A percentile compares a stretch with the other conserved stretches of the same genome.
Conservation (phyloP, 2,797 vertebrate genomes). For the Rachycentron canadum region DNA sequence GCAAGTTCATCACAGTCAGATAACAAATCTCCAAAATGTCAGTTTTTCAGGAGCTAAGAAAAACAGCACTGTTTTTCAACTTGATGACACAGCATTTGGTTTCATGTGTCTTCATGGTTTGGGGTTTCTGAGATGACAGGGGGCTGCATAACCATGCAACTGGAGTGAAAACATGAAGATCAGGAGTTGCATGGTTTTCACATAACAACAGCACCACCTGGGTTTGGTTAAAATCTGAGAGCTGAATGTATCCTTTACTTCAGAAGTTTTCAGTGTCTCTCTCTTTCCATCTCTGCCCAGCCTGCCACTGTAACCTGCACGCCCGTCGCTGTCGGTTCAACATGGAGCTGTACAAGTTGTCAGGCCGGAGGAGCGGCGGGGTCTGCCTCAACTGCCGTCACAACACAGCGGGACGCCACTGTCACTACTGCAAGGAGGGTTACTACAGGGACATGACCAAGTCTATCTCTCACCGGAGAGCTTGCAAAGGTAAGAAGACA, state of each 20-base stretch:
- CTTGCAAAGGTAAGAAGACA: constrained; percentile 92
- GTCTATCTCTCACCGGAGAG: constrained; percentile 94
- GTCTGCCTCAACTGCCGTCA: constrained; percentile 98
- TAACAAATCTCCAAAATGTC: constrained; percentile 37
- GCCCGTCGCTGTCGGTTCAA: constrained; percentile 98
- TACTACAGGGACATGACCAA: constrained; percentile 98
- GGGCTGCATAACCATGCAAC: constrained; percentile 17
- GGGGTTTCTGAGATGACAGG: constrained; percentile 36
- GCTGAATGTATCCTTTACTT: constrained; percentile 2
- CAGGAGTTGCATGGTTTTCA: constrained; percentile 17
- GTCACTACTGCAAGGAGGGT: constrained; percentile 99
- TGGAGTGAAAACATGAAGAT: constrained; percentile 38
- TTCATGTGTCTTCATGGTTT: constrained; percentile 17
- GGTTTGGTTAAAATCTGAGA: constrained; percentile 15
- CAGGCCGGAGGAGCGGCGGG: constrained; percentile 94
- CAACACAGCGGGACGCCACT: constrained; percentile 97
- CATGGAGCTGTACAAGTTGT: constrained; percentile 99
- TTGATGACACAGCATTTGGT: constrained; percentile 27
- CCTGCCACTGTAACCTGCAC: constrained; percentile 98
- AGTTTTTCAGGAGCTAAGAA: constrained; percentile 45
- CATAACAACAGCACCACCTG: not conserved
- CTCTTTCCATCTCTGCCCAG: constrained; percentile 72
- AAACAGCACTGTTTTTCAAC: constrained; percentile 15
- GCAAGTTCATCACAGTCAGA: constrained; percentile 31
- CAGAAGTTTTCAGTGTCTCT: constrained; percentile 16